Evolutionary conservation across 2,888 invertebrate species (phyloP), one percentile per base, ranked within the genome.

Genomic region (Napeogenes inachia): DNA sequence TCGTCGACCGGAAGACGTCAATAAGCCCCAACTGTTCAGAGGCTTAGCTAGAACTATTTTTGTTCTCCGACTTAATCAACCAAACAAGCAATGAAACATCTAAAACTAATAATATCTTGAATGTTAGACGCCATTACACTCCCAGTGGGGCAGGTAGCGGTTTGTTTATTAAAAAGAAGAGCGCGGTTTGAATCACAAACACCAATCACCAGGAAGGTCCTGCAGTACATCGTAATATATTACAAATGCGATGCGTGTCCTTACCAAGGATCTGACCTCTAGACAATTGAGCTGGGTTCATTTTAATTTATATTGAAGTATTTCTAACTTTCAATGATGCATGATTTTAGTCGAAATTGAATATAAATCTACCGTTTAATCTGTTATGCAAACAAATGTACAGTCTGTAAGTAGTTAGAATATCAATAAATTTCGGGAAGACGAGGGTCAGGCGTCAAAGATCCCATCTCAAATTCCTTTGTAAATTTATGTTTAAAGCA

Each of bases 141-240:
- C 42, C 59, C 63, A 64, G 58, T 57, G 57, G 60, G 62, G 55
- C 54, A 64, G 64, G 62, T 61, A 62, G 59, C 60, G 74, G 75
- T 72, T 75, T 80, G 82, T 73, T 77, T 87, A 82, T 78, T 82
- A 82, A 85, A 77, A 68, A 85, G 78, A 82, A 83, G 87, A 87
- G 80, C 86, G 87, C 72, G 74, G 70, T 70, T 69, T 72, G 73
- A 75, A 75, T 76, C 64, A 68, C 71, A 71, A 73, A 64, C 63
- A 68, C 2, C 30, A 30, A 50, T 30, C 50, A 30, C 50, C 50
- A 30, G 30, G 8, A 59, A 54, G 30, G 30, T 21, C 32, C 12
- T 61, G 46, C 61, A 66, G 57, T 45, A 45, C 59, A 45, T 57
- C 53, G 38, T 59, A 59, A 62, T 63, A 57, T 58, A 59, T 67